These are phyloP conservation scores for Epistrophella euchroma DNA, from an alignment of 2,888 invertebrate species.

Conservation along the genomic window DNA sequence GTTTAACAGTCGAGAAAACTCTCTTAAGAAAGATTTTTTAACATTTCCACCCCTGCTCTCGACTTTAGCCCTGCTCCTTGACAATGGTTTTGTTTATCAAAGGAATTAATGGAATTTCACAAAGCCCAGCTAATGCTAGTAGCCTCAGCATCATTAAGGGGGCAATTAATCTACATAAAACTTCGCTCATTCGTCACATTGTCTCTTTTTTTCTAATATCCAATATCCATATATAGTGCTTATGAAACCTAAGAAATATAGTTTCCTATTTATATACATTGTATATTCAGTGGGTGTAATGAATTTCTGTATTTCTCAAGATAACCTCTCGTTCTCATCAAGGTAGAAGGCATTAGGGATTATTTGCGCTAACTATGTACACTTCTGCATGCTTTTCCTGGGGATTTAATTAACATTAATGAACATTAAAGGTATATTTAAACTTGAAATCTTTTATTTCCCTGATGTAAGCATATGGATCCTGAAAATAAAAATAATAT, in stretches of 20 bases:
- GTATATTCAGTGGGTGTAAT: not conserved
- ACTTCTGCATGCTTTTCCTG: not conserved
- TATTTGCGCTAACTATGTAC: not conserved
- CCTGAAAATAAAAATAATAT: not conserved
- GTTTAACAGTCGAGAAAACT: too few species aligned
- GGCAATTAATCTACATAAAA: constrained; percentile 9
- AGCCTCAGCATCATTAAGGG: not conserved
- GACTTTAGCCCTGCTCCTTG: not conserved
- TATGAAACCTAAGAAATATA: not conserved
- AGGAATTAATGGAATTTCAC: not conserved
- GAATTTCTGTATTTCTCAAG: not conserved
- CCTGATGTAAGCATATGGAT: not conserved
- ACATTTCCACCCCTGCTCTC: too few species aligned
- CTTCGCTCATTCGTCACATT: not conserved
- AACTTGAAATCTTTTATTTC: not conserved
- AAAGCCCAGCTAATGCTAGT: not conserved
- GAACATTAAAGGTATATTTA: not conserved
- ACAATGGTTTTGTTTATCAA: not conserved
- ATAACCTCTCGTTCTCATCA: not conserved
- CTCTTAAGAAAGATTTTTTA: too few species aligned
- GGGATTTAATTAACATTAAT: not conserved
- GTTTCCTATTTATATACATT: not conserved
- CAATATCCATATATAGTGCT: not conserved
- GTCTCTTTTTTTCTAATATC: not conserved
- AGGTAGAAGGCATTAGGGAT: not conserved